Conservation (phyloP, 2,888 invertebrate species). For the Clistopyga incitator region DNA sequence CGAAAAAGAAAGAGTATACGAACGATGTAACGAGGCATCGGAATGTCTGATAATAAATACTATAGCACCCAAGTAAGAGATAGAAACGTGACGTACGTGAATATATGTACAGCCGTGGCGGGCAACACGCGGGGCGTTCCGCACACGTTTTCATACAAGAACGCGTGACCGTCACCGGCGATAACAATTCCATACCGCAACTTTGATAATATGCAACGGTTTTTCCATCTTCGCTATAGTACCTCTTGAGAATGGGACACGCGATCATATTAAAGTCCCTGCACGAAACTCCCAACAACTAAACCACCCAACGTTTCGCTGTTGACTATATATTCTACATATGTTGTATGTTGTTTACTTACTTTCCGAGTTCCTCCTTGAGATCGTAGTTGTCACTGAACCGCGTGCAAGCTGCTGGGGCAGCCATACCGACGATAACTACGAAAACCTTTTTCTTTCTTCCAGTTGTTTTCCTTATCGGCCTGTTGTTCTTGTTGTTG, state of each 20-base stretch:
- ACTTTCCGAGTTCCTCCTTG: slow-evolving; percentile 99
- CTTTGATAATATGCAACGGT: not conserved
- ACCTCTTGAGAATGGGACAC: not conserved
- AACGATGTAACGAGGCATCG: not conserved
- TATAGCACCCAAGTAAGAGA: not conserved
- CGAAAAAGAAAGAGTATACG: not conserved
- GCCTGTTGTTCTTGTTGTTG: not conserved
- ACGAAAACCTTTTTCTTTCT: slow-evolving; percentile 61
- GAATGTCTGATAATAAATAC: too few species aligned
- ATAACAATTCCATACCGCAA: not conserved
- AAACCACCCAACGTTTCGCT: not conserved
- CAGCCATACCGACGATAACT: slow-evolving; percentile 89
- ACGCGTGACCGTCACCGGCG: slow-evolving; percentile 8
- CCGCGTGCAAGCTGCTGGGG: slow-evolving; percentile 96
- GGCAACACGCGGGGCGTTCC: not conserved
- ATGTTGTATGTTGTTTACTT: slow-evolving; percentile 85
- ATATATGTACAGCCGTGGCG: not conserved
- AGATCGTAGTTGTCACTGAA: slow-evolving; percentile 99
- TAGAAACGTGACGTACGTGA: not conserved
- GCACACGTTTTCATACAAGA: not conserved
- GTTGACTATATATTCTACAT: not conserved
- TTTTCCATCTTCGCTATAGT: not conserved
- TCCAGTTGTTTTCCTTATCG: not conserved
- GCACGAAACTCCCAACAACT: not conserved
- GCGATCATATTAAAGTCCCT: not conserved